Conservation (phyloP, 2,797 vertebrate genomes). For the Micropoecilia bifurca region DNA sequence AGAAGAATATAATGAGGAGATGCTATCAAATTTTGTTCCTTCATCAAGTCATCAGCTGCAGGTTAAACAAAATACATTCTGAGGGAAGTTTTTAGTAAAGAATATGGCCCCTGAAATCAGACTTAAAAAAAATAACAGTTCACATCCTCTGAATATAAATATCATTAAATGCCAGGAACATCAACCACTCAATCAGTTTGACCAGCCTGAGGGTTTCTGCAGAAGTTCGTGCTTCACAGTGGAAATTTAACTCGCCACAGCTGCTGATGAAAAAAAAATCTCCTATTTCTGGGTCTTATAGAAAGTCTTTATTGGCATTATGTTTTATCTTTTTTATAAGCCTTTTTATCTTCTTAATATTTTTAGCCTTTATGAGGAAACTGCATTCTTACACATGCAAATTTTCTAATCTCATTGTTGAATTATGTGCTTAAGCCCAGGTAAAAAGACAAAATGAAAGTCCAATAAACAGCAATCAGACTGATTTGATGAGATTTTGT, state of each 20-base stretch:
- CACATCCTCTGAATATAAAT: neutral
- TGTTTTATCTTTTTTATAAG: conserved; percentile 7
- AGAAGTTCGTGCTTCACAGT: conserved; percentile 39
- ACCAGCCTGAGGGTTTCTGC: conserved; percentile 52
- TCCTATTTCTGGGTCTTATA: neutral
- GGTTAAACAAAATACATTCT: conserved; percentile 33
- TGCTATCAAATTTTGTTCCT: conserved; percentile 3
- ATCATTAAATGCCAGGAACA: conserved; percentile 30
- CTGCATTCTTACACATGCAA: neutral
- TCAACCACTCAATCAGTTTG: conserved; percentile 58
- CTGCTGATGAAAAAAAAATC: conserved; percentile 22
- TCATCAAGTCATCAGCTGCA: conserved; percentile 32
- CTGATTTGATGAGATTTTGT: neutral
- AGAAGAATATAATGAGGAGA: neutral
- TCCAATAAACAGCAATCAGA: neutral
- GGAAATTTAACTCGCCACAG: conserved; percentile 31
- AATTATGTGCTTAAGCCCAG: conserved; percentile 5
- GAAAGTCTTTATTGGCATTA: conserved; percentile 7
- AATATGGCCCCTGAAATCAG: conserved; percentile 19
- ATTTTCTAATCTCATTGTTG: conserved; percentile 14
- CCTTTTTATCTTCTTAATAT: conserved; percentile 19
- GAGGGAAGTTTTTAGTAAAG: conserved; percentile 10
- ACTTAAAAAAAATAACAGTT: conserved; percentile 32
- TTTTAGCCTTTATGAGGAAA: conserved; percentile 27
- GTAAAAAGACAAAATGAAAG: conserved; percentile 6